phyloP scores from a whole-genome alignment of 2,888 invertebrate genomes.

The Lithophane semibrunnea region DNA sequence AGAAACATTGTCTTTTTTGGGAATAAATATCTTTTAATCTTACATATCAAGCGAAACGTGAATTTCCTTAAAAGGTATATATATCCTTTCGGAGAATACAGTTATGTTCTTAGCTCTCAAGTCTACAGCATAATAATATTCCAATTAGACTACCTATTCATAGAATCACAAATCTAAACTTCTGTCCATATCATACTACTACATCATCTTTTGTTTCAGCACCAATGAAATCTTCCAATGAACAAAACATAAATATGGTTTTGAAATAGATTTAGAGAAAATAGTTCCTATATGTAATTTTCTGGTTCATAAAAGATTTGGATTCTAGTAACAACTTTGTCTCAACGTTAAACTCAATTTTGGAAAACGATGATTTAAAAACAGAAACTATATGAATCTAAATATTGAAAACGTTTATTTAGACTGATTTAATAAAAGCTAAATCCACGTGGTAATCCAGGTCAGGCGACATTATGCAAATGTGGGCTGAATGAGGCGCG shows the following conservation, averaged over 20 bases:
- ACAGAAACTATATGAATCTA: neutral
- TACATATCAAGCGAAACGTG: neutral
- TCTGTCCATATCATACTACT: neutral
- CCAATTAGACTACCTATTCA: neutral
- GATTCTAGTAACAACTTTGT: neutral
- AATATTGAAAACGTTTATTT: constrained; percentile 3
- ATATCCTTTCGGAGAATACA: neutral
- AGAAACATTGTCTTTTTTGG: neutral
- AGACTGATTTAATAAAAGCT: constrained; percentile 24
- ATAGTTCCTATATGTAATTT: neutral
- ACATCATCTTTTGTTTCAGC: neutral
- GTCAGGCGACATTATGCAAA: constrained; percentile 64
- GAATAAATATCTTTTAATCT: neutral
- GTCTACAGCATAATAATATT: neutral
- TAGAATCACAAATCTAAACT: neutral
- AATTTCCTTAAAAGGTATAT: too few relatives aligned
- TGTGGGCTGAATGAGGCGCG: constrained; percentile 41
- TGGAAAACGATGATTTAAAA: neutral
- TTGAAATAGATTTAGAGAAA: neutral
- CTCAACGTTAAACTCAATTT: neutral
- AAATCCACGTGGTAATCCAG: constrained; percentile 56
- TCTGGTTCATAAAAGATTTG: neutral
- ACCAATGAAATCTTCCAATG: neutral
- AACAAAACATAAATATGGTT: too few relatives aligned
- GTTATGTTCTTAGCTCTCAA: neutral